A percentile compares a stretch with the other conserved stretches of the same genome.
Conservation (phyloP, 2,113 vertebrate genomes). For the Sapajus apella region DNA sequence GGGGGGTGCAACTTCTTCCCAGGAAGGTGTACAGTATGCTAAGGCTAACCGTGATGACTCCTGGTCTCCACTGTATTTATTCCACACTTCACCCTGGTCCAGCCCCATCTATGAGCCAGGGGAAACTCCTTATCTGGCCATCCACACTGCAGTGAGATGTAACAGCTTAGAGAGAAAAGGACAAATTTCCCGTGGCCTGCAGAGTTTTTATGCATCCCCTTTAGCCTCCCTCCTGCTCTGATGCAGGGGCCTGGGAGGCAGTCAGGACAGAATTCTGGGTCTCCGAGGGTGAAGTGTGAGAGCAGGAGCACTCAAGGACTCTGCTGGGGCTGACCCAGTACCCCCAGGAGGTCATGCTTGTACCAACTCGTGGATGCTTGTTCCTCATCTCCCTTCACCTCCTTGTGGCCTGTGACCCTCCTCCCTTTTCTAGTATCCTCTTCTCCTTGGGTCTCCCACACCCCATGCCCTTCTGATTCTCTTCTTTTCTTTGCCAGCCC, state of each 20-base stretch:
- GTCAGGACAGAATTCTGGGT: not conserved
- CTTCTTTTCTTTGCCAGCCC: not conserved
- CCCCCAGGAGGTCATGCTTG: not conserved
- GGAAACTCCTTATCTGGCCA: not conserved
- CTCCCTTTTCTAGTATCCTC: not conserved
- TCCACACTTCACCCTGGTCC: not conserved
- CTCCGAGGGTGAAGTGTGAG: not conserved
- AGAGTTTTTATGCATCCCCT: not conserved
- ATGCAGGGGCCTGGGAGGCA: not conserved
- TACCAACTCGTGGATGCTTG: not conserved
- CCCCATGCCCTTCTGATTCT: rapidly evolving
- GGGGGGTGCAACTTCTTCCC: not conserved
- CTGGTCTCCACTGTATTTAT: not conserved
- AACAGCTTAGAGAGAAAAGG: not conserved
- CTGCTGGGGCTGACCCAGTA: not conserved
- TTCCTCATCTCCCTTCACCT: not conserved
- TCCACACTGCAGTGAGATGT: not conserved
- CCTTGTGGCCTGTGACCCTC: not conserved
- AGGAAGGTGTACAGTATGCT: not conserved
- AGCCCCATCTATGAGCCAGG: not conserved
- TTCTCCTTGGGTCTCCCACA: not conserved
- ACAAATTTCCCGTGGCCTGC: not conserved
- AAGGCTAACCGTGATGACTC: not conserved
- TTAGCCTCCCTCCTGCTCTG: not conserved
- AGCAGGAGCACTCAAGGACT: not conserved